Base-by-base conservation (phyloP, 2,888 invertebrate genomes). In the Himalopsyche japonica region DNA sequence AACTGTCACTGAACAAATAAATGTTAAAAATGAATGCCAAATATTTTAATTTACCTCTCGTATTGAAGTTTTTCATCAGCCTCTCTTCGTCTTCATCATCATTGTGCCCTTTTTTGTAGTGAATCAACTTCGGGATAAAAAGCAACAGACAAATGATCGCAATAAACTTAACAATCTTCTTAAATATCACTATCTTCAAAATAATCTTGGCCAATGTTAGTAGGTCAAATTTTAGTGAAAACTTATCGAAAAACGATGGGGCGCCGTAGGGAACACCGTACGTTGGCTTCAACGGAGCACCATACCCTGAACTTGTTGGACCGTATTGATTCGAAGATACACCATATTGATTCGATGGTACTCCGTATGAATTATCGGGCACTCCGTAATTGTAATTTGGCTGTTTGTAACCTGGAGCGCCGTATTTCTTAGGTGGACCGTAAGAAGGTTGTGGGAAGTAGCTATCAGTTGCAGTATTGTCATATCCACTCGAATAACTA, bases 91-190 rank as follows among this genome's bases (percentile, higher is more conserved):
- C 89, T 10, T 89, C 89, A 30, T 89, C 89, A 80, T 89, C 89
- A 15, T 89, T 89, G 27, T 89, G 89, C 77, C 90, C 90, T 88
- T 92, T 92, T 87, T 93, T 92, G 87, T 92, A 91, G 76, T 90
- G 90, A 84, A 94, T 93, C 30, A 95, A 89, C 89, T 95, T 95
- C 0, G 97, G 96, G 87, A 96, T 94, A 89, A 96, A 96, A 81
- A 97, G 90, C 87, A 97, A 90, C 89, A 96, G 92, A 88, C 95
- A 96, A 88, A 96, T 93, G 6, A 96, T 92, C 0, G 95, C 96
- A 70, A 96, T 94, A 90, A 96, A 96, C 88, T 96, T 96, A 84
- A 97, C 94, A 81, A 96, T 94, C 90, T 96, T 95, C 90, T 97
- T 97, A 89, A 97, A 96, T 87, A 97, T 94, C 5, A 96, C 90